Evolutionary conservation across 2,797 vertebrate genomes (phyloP), one percentile per base, ranked within the genome.

Genomic region (Falco biarmicus): DNA sequence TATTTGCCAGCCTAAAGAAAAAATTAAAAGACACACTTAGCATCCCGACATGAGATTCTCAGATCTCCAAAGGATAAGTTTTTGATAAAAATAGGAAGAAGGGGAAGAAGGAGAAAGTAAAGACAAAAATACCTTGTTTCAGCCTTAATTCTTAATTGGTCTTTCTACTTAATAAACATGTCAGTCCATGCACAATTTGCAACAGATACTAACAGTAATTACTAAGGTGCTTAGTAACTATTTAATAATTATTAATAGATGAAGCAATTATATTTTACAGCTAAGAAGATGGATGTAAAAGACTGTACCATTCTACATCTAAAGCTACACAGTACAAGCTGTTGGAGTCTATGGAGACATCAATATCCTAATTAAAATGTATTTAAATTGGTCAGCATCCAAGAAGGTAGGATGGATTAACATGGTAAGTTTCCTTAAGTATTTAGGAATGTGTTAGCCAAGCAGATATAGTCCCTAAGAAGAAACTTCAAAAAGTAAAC

Each of bases 1-100:
- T 99, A 97, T 99, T 99, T 89, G 99, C 99, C 78, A 99, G 98
- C 69, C 99, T 99, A 81, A 89, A 91, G 84, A 84, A 81, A 48
- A 85, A 15, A 94, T 19, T 21, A 71, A 51, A 89, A 75, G 15
- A 69, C 93, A 80, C 37, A 70, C n/a, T 95, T 34, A 45, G 25
- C 29, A 84, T 26, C 22, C 21, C 73, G 20, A 54, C 10, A 51
- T 4, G 11, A 34, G 53, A 31, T 20, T 54, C 53, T 53, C 15
- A 45, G 5, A 26, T 19, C 12, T 85, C 34, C 48, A 75, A 39
- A 66, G 59, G 10, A 13, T 32, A n/a, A 12, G 3, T 16, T 80
- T 60, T 53, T n/a, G 24, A 76, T 22, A 60, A 8, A 93, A 54
- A 15, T 8, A 70, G 41, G 26, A 84, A 66, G 21, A 73, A n/a